These are phyloP conservation scores for Isichthys henryi DNA, from an alignment of 2,113 vertebrate genomes.

Conservation along the genomic window DNA sequence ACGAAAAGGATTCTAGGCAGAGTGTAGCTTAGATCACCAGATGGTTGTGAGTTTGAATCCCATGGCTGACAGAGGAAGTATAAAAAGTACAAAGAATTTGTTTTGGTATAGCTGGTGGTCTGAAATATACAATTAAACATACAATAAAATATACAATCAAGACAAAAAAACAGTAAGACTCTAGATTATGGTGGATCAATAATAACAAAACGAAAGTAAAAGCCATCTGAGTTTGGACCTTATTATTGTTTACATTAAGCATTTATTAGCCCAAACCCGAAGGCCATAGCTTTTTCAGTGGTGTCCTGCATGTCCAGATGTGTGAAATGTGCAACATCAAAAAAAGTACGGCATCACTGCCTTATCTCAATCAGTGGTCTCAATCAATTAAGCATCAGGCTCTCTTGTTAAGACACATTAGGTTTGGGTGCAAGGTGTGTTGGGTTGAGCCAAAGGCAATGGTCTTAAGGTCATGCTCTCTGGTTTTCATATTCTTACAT, in stretches of 20 bases:
- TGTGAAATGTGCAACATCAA: background rate
- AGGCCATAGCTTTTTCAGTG: background rate
- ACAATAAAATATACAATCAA: background rate
- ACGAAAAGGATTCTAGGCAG: background rate
- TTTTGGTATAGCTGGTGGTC: background rate
- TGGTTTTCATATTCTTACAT: background rate
- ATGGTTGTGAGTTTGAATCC: background rate
- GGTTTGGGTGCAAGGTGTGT: background rate
- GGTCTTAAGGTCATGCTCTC: background rate
- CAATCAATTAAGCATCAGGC: background rate
- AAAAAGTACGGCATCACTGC: background rate
- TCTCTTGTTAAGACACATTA: background rate
- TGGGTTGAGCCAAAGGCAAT: background rate
- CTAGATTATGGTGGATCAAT: background rate
- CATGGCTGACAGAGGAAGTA: background rate
- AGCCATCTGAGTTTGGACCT: background rate
- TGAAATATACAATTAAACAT: background rate
- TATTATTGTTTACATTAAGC: background rate
- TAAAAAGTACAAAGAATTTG: background rate
- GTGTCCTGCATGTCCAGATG: background rate
- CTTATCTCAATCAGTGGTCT: background rate
- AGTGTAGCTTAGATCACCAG: background rate
- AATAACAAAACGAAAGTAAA: background rate
- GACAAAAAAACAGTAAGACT: background rate
- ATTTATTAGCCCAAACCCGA: background rate